Conservation (phyloP, 2,888 invertebrate genomes). For the Hypsopygia costalis region DNA sequence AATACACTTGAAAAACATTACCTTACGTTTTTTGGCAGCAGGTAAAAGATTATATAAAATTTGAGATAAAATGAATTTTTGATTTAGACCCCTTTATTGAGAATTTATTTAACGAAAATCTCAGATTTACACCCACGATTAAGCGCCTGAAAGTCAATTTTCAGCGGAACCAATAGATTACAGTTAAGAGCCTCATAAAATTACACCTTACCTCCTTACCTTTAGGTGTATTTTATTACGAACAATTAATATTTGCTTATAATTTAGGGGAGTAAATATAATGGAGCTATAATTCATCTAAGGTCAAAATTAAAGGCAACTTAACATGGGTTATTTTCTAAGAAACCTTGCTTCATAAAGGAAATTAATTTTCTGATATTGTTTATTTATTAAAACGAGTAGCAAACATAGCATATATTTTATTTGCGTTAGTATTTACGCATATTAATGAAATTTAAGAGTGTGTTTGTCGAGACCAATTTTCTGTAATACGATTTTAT, state of each 20-base stretch:
- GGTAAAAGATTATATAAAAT: no score
- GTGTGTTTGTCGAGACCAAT: no score
- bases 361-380: background rate
- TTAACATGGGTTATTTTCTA: conserved; percentile 1
- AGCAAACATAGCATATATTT: no score
- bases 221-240: conserved; percentile 7
- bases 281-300: conserved; percentile 6
- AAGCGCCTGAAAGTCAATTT: conserved; percentile 5
- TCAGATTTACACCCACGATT: conserved; percentile 9
- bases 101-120: background rate
- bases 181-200: conserved; percentile 5
- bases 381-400: background rate
- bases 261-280: conserved; percentile 6
- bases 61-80: no score
- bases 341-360: background rate
- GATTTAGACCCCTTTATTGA: no score
- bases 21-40: no score
- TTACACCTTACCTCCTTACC: conserved; percentile 7
- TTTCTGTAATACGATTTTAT: no score
- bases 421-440: no score
- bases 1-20: no score
- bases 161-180: conserved; percentile 8
- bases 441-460: no score
- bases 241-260: conserved; percentile 6
- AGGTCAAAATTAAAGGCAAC: conserved; percentile 2